Base-by-base conservation (phyloP, 2,113 vertebrate genomes). In the Petroica traversi region DNA sequence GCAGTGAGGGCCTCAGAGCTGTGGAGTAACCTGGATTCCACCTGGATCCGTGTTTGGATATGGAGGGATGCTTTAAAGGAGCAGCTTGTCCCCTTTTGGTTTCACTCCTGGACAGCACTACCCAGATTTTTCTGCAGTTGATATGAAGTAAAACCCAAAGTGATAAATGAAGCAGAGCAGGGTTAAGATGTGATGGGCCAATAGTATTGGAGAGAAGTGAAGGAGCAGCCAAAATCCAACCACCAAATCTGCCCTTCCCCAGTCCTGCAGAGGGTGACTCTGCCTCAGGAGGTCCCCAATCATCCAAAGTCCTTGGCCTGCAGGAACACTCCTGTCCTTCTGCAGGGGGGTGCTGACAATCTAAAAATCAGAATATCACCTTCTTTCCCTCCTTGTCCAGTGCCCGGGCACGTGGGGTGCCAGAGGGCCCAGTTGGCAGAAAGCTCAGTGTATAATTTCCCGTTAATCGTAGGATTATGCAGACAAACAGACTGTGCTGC, bases 401-500 rank as follows among this genome's bases (percentile, higher is more conserved):
- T 34, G 24, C 15, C 57, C 34, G 55, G 64, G 78, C n/a, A 1
- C 3, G 34, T 17, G 68, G 63, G 71, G 49, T 1, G 28, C 49
- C 81, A 77, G 71, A 69, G 66, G 24, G 63, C 17, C 57, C 72
- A 33, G 34, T 5, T 94, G 96, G 85, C 90, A 90, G 80, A 43
- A 75, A 92, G 63, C 77, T 73, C 34, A 29, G 25, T 45, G 66
- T 41, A 19, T 84, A 72, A 86, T 93, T 94, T 59, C 31, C 87
- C 92, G 94, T 68, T 92, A 94, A 91, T 96, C 95, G 12, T 5
- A 5, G 88, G 85, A 94, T 95, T 96, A 91, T 33, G 88, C 11
- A 49, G 89, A 91, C 90, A 49, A 96, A 74, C 64, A 62, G 46
- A 76, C 79, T 34, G 91, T 82, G 72, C 69, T 51, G 83, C 88